Conservation (phyloP, 2,797 vertebrate species). For the Mormyrus proboscirostris region DNA sequence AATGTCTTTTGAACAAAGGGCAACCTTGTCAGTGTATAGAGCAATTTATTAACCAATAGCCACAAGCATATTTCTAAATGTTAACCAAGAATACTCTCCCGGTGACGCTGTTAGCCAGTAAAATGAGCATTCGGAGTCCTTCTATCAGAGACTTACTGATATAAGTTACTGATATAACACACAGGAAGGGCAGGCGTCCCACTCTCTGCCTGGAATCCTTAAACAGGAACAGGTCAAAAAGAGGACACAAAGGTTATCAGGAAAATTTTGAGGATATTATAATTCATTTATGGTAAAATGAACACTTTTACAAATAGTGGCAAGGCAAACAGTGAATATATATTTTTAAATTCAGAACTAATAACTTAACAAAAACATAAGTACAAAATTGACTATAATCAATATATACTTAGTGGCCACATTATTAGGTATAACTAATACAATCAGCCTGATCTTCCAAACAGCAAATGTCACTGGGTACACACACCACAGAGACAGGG, state of each 20-base stretch:
- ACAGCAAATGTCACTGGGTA: neutral
- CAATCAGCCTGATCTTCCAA: neutral
- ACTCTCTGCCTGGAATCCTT: neutral
- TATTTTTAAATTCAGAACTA: neutral
- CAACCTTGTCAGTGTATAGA: neutral
- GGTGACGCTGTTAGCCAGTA: neutral
- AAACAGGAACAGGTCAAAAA: neutral
- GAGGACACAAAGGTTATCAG: neutral
- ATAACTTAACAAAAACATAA: neutral
- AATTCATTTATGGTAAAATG: constrained; percentile 6
- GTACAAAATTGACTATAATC: neutral
- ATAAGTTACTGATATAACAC: neutral
- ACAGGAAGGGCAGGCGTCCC: neutral
- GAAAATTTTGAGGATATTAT: neutral
- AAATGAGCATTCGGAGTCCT: neutral
- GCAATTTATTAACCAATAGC: constrained; percentile 21
- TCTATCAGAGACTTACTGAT: neutral
- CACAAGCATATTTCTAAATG: neutral
- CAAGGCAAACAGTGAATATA: neutral
- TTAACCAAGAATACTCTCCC: neutral
- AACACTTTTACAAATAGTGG: neutral
- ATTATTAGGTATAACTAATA: neutral
- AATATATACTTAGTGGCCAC: neutral
- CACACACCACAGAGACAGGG: neutral
- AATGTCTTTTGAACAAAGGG: neutral